Base-by-base conservation (phyloP, 2,888 invertebrate species). In the Heliconius ethilla region DNA sequence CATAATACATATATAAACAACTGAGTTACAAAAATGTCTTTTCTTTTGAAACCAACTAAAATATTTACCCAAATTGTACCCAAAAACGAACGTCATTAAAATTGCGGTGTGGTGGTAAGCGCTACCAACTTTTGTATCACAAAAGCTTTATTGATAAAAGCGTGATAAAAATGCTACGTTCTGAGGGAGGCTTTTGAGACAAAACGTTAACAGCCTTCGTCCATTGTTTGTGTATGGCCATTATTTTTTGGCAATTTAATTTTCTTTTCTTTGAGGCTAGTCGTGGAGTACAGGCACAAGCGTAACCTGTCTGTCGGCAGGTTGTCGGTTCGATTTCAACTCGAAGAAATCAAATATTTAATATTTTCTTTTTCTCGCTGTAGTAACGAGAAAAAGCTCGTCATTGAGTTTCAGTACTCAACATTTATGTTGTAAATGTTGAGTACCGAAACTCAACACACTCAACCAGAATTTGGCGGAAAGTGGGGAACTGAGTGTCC, bases 141-240 rank as follows among this genome's bases (percentile, higher is more conserved):
- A 69, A 74, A 74, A 45, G 74, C 40, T 74, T 40, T 74, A 74
- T 74, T 63, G 74, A 74, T 74, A 74, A 74, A 74, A 74, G 37
- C 63, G 40, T 22, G 40, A 63, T 74, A 74, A 74, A 72, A 74
- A 62, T 27, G 63, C 62, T 40, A 63, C 62, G 40, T 74, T 74
- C 40, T 63, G 63, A 74, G 63, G 40, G 74, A 40, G 37, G 37
- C 40, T 63, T 63, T 40, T 62, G 63, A 63, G 62, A 74, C 62
- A 74, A 63, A 63, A 74, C 63, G 74, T 59, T 73, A 59, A 74
- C 27, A 74, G 74, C 74, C 40, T 73, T 15, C 1, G n/a, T 15
- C 74, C 62, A 63, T 74, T 74, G 74, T 74, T 63, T 63, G 40
- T 5, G 74, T 37, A 63, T 18, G 18, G 22, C 74, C 63, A 74